Evolutionary conservation across 2,888 invertebrate species (phyloP), one percentile per base, ranked within the genome.

Genomic region (Merodon equestris): DNA sequence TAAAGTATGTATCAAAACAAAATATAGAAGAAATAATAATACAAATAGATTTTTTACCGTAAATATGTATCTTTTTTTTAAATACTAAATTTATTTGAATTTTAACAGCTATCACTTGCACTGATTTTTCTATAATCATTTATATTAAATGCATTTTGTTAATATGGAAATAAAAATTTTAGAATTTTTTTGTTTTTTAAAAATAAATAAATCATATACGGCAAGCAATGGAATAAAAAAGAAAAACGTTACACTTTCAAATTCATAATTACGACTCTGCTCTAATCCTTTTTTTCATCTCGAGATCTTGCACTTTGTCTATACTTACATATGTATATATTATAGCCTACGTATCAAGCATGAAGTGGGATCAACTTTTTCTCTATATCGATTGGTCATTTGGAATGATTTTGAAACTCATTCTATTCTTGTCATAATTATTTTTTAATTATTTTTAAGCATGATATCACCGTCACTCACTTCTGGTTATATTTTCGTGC

Each of bases 341-440:
- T 10, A 40, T 7, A 40, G 3, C n/a, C 2, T 27, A 45, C 58
- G 18, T 36, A 51, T 36, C 54, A 36, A 15, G 79, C 79, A 79
- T 79, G 79, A 45, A 44, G 34, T 56, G 44, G 34, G 58, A 64
- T 47, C 27, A 61, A 56, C 9, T 51, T 64, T 45, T 64, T 54
- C 44, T 64, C 53, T 79, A 60, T 54, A 50, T 51, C 47, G 36
- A 70, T 70, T 74, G 79, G 79, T 79, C 74, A 74, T 79, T 79
- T 74, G n/a, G 3, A 40, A 7, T 40, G 40, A 40, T 40, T 40
- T 7, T 40, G 9, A 40, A 40, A 40, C 10, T n/a, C n/a, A n/a
- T 40, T 40, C 40, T 57, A n/a, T 27, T 7, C 7, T 4, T 4
- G 19, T 47, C 7, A 12, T 50, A 17, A 53, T 42, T 60, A 15